Evolutionary conservation across 2,113 vertebrate genomes (phyloP).

Genomic region (Erinaceus europaeus): DNA sequence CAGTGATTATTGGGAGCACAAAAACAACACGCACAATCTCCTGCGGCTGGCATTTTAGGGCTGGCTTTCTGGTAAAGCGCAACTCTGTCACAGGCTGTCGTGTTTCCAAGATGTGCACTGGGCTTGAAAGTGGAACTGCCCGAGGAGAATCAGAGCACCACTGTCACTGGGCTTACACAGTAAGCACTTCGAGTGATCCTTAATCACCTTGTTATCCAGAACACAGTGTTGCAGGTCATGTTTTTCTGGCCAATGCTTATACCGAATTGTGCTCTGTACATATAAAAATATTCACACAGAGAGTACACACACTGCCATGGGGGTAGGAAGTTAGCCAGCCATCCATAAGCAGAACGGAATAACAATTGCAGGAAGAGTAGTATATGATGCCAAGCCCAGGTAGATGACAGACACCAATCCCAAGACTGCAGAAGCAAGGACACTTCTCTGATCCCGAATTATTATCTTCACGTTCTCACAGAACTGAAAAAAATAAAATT

Average conservation of each 20-base stretch:
- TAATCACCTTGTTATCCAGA: constrained; percentile 62
- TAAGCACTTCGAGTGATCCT: constrained; percentile 75
- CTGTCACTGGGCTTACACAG: constrained; percentile 79
- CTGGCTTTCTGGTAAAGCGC: background rate
- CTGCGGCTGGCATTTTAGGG: background rate
- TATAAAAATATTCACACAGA: constrained; percentile 70
- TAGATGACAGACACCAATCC: constrained; percentile 87
- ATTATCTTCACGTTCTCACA: constrained; percentile 90
- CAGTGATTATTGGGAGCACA: background rate
- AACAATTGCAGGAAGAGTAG: constrained; percentile 89
- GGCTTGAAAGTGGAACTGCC: constrained; percentile 47
- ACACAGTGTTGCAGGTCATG: constrained; percentile 68
- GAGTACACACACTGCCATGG: constrained; percentile 36
- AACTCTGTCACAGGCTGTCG: background rate
- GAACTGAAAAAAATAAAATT: constrained; percentile 85
- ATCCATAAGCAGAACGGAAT: constrained; percentile 94
- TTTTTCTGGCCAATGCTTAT: constrained; percentile 35
- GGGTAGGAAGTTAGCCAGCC: constrained; percentile 83
- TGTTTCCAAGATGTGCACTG: constrained; percentile 38
- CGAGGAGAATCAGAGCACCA: constrained; percentile 72
- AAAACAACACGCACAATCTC: background rate
- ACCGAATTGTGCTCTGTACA: constrained; percentile 77
- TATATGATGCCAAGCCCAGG: constrained; percentile 87
- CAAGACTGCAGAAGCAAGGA: constrained; percentile 84
- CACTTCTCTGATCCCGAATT: constrained; percentile 93